Base-by-base conservation (phyloP, 2,113 vertebrate species). In the Paradisaea rubra region DNA sequence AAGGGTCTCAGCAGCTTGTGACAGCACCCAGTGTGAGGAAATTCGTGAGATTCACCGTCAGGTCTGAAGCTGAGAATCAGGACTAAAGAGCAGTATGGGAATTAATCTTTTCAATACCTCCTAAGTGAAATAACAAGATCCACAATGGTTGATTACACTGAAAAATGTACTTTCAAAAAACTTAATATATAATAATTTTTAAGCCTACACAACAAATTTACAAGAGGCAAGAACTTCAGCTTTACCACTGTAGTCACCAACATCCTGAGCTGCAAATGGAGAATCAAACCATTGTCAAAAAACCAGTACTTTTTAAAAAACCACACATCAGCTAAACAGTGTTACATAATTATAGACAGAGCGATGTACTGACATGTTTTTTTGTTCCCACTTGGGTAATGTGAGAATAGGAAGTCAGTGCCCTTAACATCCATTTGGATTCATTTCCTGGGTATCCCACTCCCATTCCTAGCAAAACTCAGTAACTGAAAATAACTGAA, bases 91-190 rank as follows among this genome's bases (percentile, higher is more conserved):
- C 50, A 72, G 18, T 7, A 52, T 1, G 5, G 18, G 56, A 80
- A 83, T 45, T 25, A 25, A 50, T 39, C 25, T 73, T 63, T 65
- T 50, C 3, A 1, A 33, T 21, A 71, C 6, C 6, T 61, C 50
- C 39, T 50, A 37, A 86, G 31, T 45, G 69, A 91, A 76, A 27
- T 21, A 72, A 49, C 12, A 65, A 61, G 37, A 50, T 20, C 47
- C 0, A 1, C 11, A n/a, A 18, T 28, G 8, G 13, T 10, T 54
- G 64, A 53, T 52, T 57, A 79, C 10, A 28, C 0, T 13, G 35
- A 25, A 4, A 91, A 95, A 60, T 15, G 6, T 15, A 47, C 20
- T 22, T 74, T 21, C 24, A 37, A 47, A 56, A 88, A 54, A n/a
- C 15, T 65, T 45, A 31, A 47, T 31, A 66, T 15, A 39, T 4